A percentile compares a stretch with the other conserved stretches of the same genome.
phyloP scores from a whole-genome alignment of 2,113 vertebrate genomes.

The Phaethornis superciliosus region DNA sequence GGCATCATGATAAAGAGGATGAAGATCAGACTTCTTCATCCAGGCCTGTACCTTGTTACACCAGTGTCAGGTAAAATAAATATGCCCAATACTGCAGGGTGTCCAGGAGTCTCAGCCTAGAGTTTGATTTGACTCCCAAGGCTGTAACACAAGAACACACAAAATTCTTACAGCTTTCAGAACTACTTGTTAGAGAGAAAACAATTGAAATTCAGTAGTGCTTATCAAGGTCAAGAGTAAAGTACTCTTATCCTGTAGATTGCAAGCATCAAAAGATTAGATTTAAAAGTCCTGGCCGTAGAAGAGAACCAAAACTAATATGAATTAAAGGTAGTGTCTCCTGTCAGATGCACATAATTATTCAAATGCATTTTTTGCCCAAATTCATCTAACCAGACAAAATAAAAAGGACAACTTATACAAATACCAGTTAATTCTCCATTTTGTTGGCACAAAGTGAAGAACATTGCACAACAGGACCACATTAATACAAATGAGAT shows the following conservation, averaged over 20 bases:
- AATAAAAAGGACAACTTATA: not conserved
- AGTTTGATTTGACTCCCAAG: not conserved
- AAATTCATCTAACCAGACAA: not conserved
- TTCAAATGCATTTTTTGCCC: not conserved
- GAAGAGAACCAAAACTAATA: fast-evolving
- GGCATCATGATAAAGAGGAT: not conserved
- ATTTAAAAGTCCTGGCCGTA: fast-evolving
- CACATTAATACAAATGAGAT: not conserved
- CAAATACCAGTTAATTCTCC: not conserved
- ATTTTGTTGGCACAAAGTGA: not conserved
- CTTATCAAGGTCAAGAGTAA: not conserved
- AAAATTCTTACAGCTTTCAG: not conserved
- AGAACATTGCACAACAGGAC: not conserved
- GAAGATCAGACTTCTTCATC: not conserved
- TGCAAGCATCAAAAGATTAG: not conserved
- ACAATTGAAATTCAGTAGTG: not conserved
- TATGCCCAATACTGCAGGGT: not conserved
- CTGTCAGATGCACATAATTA: not conserved
- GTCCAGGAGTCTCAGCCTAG: not conserved
- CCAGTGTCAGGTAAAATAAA: not conserved
- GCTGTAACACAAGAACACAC: not conserved
- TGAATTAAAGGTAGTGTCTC: not conserved
- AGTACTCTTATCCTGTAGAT: not conserved
- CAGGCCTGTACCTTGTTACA: not conserved
- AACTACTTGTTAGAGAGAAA: not conserved